Conservation (phyloP, 2,797 vertebrate genomes). For the Neosilurus hyrtlii region DNA sequence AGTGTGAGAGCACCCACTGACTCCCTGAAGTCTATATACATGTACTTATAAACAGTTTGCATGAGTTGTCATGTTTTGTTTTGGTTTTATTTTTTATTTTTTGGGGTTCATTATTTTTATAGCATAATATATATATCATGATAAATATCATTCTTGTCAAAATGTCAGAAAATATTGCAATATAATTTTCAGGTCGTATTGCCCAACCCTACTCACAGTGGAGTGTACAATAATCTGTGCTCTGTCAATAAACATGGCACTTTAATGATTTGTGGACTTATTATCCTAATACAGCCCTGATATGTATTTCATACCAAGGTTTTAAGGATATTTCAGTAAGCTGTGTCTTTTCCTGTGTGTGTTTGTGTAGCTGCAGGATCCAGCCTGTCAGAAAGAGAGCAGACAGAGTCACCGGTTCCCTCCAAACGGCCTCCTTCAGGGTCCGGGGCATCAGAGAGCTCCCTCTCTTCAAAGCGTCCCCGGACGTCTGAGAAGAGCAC, state of each 20-base stretch:
- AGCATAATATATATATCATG: too few relatives aligned
- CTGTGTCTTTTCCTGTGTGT: slow-evolving; percentile 39
- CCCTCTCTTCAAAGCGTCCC: slow-evolving; percentile 86
- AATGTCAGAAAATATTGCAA: too few relatives aligned
- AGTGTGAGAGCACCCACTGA: too few relatives aligned
- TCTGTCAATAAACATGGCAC: neutral
- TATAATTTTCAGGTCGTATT: too few relatives aligned
- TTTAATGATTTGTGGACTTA: neutral
- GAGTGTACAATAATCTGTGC: neutral
- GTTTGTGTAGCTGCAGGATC: slow-evolving; percentile 68
- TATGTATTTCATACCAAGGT: neutral
- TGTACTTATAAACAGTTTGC: too few relatives aligned
- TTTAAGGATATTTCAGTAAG: neutral
- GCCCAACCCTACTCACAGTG: too few relatives aligned
- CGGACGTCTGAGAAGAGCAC: slow-evolving; percentile 87
- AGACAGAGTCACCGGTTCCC: slow-evolving; percentile 81
- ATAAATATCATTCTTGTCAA: too few relatives aligned
- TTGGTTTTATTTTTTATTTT: too few relatives aligned
- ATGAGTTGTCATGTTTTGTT: too few relatives aligned
- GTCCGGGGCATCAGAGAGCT: slow-evolving; percentile 81
- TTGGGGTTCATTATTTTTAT: too few relatives aligned
- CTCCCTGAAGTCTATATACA: too few relatives aligned
- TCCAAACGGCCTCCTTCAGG: slow-evolving; percentile 85
- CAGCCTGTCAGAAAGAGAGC: slow-evolving; percentile 84
- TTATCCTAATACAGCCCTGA: neutral